Evolutionary conservation across 2,797 vertebrate genomes (phyloP), one percentile per base, ranked within the genome.

Genomic region (Acanthurus tractus): DNA sequence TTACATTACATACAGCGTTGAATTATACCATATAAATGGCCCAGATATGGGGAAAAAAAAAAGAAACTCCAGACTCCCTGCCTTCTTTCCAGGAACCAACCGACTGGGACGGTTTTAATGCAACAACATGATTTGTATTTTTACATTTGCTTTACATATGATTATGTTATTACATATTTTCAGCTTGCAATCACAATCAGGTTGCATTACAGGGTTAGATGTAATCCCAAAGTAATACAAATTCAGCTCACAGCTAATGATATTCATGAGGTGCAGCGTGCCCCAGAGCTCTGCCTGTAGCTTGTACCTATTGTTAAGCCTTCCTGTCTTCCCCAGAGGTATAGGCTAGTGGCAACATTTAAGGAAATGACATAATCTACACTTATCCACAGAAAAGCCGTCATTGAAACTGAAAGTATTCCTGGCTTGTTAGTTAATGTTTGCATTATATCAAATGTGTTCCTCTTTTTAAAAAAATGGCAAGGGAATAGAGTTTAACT

Each of bases 61-160:
- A 25, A 44, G 8, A 46, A 46, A 49, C 59, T 55, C 56, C 20
- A 14, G 58, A 46, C 78, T 87, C 53, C 54, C 50, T 81, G 58
- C 77, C 69, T 78, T 71, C 56, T 80, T 73, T 70, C 46, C 52
- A 68, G 22, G 61, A 89, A 82, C 79, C 77, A 74, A 69, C 86
- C 82, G 55, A 88, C 77, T 63, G 81, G 70, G 81, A 82, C 70
- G 69, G 70, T 86, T 90, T 82, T 84, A 91, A 92, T 81, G 83
- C 82, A 78, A 80, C 85, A 84, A 88, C 77, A 76, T 92, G 87
- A 93, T 94, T 89, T 88, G 84, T 93, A 92, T 90, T 93, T 91
- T 86, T 89, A 93, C 91, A 92, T 92, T 93, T 94, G 85, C 90
- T 94, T 94, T 92, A 92, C 92, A 93, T 94, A 92, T 89, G 88